Conservation (phyloP, 2,797 vertebrate species). For the Cossypha polioptera region DNA sequence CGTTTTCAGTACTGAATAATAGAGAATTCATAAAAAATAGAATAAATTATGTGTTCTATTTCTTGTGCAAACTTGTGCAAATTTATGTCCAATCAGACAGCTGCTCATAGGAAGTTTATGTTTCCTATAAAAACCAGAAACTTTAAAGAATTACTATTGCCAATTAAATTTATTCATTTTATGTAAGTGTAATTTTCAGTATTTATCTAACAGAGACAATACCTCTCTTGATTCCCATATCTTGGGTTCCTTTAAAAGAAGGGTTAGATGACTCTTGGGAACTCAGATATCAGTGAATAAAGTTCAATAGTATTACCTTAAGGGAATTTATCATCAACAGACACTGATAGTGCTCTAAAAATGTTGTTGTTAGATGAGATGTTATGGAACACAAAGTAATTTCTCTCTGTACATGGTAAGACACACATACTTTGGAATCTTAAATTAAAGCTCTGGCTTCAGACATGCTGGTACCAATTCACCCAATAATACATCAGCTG, state of each 20-base stretch:
- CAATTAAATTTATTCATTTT: not conserved
- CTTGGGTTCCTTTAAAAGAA: not conserved
- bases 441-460: not conserved
- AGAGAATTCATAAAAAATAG: not conserved
- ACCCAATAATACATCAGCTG: not conserved
- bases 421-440: not conserved
- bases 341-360: not conserved
- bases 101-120: not conserved
- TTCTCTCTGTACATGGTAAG: not conserved
- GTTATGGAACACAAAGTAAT: not conserved
- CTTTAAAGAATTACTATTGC: not conserved
- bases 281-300: not conserved
- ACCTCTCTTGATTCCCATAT: not conserved
- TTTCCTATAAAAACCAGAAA: not conserved
- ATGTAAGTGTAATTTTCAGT: not conserved
- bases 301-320: not conserved
- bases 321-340: not conserved
- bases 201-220: not conserved
- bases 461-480: constrained; percentile 9
- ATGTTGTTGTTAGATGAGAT: not conserved
- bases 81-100: not conserved
- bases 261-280: not conserved
- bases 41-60: not conserved
- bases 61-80: not conserved
- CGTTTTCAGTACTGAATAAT: not conserved